Conservation (phyloP, 2,888 invertebrate species). For the Drosophila nigricruria region DNA sequence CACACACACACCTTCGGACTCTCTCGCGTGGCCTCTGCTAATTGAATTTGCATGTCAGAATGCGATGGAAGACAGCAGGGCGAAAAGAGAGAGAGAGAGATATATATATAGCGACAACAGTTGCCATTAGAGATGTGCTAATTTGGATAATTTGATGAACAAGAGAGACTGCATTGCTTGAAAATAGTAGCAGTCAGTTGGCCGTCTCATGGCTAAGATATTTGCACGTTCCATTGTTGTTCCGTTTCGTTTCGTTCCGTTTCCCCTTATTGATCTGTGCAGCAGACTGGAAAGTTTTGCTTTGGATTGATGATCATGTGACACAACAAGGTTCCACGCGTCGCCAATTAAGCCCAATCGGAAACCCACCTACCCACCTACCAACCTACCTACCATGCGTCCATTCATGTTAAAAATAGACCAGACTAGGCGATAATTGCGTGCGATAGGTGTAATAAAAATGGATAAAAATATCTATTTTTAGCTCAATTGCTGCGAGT, state of each 20-base stretch:
- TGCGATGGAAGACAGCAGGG: neutral
- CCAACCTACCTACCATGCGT: neutral
- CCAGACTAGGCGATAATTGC: slow-evolving; percentile 58
- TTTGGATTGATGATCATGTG: slow-evolving; percentile 41
- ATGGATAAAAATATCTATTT: slow-evolving; percentile 52
- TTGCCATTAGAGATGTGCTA: slow-evolving; percentile 68
- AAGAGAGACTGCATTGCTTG: neutral
- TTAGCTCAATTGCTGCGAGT: slow-evolving; percentile 29
- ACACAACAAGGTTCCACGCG: slow-evolving; percentile 18
- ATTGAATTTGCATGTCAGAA: slow-evolving; percentile 61
- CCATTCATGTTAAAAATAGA: slow-evolving; percentile 55
- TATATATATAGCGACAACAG: slow-evolving; percentile 1
- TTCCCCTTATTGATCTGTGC: slow-evolving; percentile 39
- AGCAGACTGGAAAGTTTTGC: slow-evolving; percentile 70
- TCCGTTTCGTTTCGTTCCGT: slow-evolving; percentile 30
- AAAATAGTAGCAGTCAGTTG: neutral
- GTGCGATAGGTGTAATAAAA: slow-evolving; percentile 37
- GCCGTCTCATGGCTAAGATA: slow-evolving; percentile 11
- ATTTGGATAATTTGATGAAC: slow-evolving; percentile 51
- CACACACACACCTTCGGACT: neutral
- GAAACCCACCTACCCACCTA: neutral
- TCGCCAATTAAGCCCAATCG: slow-evolving; percentile 14
- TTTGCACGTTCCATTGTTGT: slow-evolving; percentile 43
- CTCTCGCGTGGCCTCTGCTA: slow-evolving; percentile 38
- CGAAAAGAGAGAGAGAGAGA: slow-evolving; percentile 5